phyloP scores from a whole-genome alignment of 2,888 invertebrate genomes.

The Taphrorychus bicolor region DNA sequence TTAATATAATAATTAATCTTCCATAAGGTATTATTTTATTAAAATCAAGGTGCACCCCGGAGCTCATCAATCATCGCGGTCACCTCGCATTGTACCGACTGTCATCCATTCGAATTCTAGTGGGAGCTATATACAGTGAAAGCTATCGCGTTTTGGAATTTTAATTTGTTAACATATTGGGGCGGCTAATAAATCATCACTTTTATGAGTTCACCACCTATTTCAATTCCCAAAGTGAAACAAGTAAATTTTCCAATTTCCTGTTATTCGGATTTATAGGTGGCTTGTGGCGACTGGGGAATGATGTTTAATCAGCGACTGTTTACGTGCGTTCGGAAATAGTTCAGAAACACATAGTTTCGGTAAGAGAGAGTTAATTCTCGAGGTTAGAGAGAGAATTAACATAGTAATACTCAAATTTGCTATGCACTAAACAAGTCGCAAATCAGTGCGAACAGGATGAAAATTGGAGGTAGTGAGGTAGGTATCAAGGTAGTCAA shows the following conservation, averaged over 20 bases:
- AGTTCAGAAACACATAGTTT: background rate
- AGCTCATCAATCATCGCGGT: background rate
- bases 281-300: background rate
- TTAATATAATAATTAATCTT: conserved; percentile 2
- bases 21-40: too few relatives aligned
- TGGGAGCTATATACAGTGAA: too few relatives aligned
- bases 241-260: background rate
- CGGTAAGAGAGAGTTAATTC: background rate
- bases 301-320: background rate
- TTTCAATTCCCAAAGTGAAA: background rate
- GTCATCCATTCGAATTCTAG: background rate
- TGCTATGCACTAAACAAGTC: too few relatives aligned
- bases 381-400: background rate
- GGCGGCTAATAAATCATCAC: conserved; percentile 13
- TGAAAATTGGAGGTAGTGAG: too few relatives aligned
- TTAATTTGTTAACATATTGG: conserved; percentile 12
- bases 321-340: background rate
- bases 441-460: too few relatives aligned
- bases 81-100: background rate
- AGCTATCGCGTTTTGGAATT: conserved; percentile 9
- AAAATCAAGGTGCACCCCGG: background rate
- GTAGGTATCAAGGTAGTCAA: too few relatives aligned
- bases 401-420: too few relatives aligned
- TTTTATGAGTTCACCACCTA: conserved; percentile 13
- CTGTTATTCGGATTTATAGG: background rate